A percentile compares a stretch with the other conserved stretches of the same genome.
Conservation (phyloP, 1,140 invertebrate genomes). For the Camponotus floridanus region DNA sequence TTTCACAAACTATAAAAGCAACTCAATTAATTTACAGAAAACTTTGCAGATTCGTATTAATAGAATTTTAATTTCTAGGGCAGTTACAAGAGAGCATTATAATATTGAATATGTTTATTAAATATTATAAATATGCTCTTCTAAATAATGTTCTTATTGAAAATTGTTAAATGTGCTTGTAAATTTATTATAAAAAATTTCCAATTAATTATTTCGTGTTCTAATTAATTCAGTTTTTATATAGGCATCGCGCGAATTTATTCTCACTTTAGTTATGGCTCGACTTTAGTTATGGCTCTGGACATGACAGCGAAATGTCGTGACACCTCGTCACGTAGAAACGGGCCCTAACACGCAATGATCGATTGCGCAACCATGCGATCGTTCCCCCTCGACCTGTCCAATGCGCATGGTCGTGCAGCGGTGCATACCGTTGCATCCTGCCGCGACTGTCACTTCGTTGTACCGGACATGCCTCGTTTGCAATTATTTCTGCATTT, state of each 20-base stretch:
- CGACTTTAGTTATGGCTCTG: constrained; percentile 57
- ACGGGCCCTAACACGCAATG: constrained; percentile 71
- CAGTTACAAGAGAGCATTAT: neutral
- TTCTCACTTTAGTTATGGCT: constrained; percentile 12
- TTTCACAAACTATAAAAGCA: neutral
- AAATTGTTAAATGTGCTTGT: neutral
- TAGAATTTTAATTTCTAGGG: neutral
- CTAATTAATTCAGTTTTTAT: neutral
- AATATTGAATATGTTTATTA: neutral
- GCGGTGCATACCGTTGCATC: constrained; percentile 70
- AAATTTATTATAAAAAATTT: neutral
- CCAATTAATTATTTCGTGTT: neutral
- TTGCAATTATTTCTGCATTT: constrained; percentile 75
- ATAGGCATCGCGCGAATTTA: constrained; percentile 17
- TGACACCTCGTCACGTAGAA: constrained; percentile 61
- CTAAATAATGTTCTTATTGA: neutral
- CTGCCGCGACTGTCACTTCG: constrained; percentile 67
- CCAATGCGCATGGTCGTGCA: constrained; percentile 73
- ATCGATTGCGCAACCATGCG: constrained; percentile 79
- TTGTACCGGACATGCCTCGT: constrained; percentile 71
- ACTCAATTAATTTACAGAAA: neutral
- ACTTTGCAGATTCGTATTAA: neutral
- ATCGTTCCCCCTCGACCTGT: constrained; percentile 79
- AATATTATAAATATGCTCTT: neutral
- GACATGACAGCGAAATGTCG: constrained; percentile 61